A percentile compares a stretch with the other conserved stretches of the same genome.
Evolutionary conservation across 2,113 vertebrate species (phyloP).

Genomic region (Phalacrocorax pelagicus): DNA sequence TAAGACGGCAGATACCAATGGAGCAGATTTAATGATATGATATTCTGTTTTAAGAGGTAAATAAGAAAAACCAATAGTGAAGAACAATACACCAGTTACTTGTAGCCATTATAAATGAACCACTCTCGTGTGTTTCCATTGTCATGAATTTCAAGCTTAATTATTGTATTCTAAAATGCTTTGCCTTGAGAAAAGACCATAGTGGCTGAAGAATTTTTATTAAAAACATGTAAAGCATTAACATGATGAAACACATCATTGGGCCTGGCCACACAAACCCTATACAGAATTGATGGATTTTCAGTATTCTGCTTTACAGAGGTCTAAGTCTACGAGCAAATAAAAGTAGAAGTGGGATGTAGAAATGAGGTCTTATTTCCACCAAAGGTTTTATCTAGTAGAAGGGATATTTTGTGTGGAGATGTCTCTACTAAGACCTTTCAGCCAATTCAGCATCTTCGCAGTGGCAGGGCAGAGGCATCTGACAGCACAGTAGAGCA

Average conservation of each 20-base stretch:
- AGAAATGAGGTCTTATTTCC: neutral
- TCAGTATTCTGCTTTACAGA: neutral
- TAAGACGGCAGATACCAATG: neutral
- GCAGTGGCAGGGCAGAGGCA: neutral
- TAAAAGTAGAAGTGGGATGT: neutral
- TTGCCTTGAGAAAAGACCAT: neutral
- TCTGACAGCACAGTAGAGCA: neutral
- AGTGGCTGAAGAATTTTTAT: neutral
- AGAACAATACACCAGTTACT: neutral
- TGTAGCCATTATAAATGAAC: neutral
- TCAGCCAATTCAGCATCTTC: neutral
- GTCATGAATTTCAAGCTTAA: neutral
- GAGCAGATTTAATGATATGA: neutral
- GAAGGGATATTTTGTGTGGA: neutral
- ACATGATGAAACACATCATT: neutral
- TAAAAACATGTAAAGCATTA: neutral
- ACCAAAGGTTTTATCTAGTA: neutral
- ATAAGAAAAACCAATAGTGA: neutral
- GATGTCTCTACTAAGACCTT: neutral
- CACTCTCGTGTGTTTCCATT: neutral
- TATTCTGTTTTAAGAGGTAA: constrained; percentile 6
- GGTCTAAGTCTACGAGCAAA: fast-evolving
- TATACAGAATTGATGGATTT: neutral
- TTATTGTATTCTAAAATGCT: neutral
- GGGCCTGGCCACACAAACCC: neutral